Evolutionary conservation across 2,113 vertebrate species (phyloP).

Genomic region (Rhynchomys soricoides): DNA sequence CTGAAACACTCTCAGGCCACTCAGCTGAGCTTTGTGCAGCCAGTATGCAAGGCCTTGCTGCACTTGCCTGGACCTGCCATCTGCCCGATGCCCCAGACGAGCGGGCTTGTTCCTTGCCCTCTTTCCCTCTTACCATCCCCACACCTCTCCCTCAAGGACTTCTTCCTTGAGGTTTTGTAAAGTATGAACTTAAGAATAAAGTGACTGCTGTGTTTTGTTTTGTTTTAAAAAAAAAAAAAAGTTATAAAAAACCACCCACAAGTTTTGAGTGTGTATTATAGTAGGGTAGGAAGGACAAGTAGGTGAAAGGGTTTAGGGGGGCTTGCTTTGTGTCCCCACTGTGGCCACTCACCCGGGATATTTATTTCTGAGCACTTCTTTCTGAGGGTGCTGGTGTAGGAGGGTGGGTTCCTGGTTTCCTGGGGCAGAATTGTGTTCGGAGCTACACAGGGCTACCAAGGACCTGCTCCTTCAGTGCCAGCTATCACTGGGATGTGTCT

Average conservation of each 20-base stretch:
- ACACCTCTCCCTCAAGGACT: constrained; percentile 3
- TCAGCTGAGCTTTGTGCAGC: background rate
- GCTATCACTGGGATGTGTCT: background rate
- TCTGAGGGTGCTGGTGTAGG: background rate
- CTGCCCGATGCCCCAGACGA: background rate
- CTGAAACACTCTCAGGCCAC: background rate
- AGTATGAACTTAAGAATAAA: constrained; percentile 78
- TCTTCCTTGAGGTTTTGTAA: constrained; percentile 78
- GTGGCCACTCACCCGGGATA: background rate
- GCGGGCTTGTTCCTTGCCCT: background rate
- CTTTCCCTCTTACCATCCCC: background rate
- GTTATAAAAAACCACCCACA: constrained; percentile 34
- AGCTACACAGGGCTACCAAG: background rate
- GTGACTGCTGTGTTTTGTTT: constrained; percentile 74
- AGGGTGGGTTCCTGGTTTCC: background rate
- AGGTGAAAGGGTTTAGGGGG: background rate
- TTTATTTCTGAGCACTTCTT: background rate
- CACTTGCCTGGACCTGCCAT: constrained; percentile 20
- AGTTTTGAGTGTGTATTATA: constrained; percentile 9
- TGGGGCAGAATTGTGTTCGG: background rate
- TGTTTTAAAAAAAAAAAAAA: background rate
- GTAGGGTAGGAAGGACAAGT: background rate
- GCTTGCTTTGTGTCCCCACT: background rate
- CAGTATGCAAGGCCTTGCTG: background rate
- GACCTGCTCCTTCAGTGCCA: background rate